Evolutionary conservation across 2,888 invertebrate species (phyloP).

Genomic region (Gymnoscelis rufifasciata): DNA sequence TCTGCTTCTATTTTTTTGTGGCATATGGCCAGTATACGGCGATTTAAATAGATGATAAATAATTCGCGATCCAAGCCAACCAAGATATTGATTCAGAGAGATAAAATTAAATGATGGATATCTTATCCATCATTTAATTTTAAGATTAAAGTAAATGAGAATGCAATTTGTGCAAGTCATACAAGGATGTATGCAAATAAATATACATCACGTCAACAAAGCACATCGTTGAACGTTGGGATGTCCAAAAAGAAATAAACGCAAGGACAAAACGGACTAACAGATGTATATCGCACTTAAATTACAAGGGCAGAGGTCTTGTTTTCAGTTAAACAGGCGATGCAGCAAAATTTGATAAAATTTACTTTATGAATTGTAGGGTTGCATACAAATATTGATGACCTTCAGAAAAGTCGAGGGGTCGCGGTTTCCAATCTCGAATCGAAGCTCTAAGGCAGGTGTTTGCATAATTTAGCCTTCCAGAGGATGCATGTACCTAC

Average conservation of each 20-base stretch:
- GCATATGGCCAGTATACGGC: constrained; percentile 61
- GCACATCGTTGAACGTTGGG: constrained; percentile 40
- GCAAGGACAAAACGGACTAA: constrained; percentile 46
- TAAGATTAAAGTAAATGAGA: constrained; percentile 29
- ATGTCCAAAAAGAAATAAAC: constrained; percentile 50
- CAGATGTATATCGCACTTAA: constrained; percentile 26
- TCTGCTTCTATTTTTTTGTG: constrained; percentile 67
- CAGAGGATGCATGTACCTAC: constrained; percentile 13
- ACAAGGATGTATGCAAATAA: constrained; percentile 68
- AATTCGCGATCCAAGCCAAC: constrained; percentile 4
- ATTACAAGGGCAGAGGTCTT: constrained; percentile 10
- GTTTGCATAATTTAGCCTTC: constrained; percentile 21
- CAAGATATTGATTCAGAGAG: too few relatives aligned
- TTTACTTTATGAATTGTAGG: constrained; percentile 15
- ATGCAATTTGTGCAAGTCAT: constrained; percentile 52
- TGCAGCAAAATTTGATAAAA: constrained; percentile 14
- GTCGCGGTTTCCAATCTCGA: constrained; percentile 22
- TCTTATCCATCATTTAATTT: too few relatives aligned
- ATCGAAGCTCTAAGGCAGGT: constrained; percentile 20
- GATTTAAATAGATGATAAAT: constrained; percentile 50
- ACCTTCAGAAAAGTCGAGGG: constrained; percentile 20
- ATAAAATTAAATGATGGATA: too few relatives aligned
- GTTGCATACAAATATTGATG: constrained; percentile 20
- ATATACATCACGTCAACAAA: constrained; percentile 58
- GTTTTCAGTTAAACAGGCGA: constrained; percentile 15